Base-by-base conservation (phyloP, 2,797 vertebrate genomes). In the Crocidura indochinensis region DNA sequence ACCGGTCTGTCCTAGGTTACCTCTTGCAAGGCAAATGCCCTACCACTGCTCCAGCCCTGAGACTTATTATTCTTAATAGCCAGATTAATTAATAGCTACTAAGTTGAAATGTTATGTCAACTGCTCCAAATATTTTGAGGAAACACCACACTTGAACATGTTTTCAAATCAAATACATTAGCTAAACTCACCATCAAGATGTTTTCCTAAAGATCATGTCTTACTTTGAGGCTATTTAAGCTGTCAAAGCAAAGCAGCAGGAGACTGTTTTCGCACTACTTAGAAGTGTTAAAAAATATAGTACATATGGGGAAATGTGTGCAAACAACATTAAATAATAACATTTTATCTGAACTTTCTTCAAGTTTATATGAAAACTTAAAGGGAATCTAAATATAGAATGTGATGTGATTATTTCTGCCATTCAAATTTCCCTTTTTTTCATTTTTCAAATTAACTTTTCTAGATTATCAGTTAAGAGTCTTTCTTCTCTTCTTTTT, bases 391-490 rank as follows among this genome's bases (percentile, higher is more conserved):
- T 76, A 84, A 91, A 73, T 73, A 79, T 60, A 84, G 51, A 85
- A 53, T 8, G 51, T 8, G 56, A 85, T 76, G 49, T 83, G 15
- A 78, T 27, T 78, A 92, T 46, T 24, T 83, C 24, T 87, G 6
- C 2, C 12, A 26, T 56, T 8, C 65, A 65, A 77, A 51, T 17
- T 1, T 20, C 15, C 10, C 8, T 53, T 51, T 24, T 60, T 76
- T 68, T 77, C 4, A 5, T 56, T 65, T 90, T 93, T 87, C 38
- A 76, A 6, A 65, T 84, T 92, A 17, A 10, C 10, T 90, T 96
- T 60, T 72, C 19, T 65, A 75, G 51, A 69, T 65, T 65, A 71
- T 65, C 19, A 44, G 17, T 64, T 84, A 29, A 78, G 2, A 38
- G 1, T 20, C 10, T 56, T 72, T 38, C 79, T 10, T 38, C 47